Base-by-base conservation (phyloP, 2,888 invertebrate species). In the Portevinia maculata region DNA sequence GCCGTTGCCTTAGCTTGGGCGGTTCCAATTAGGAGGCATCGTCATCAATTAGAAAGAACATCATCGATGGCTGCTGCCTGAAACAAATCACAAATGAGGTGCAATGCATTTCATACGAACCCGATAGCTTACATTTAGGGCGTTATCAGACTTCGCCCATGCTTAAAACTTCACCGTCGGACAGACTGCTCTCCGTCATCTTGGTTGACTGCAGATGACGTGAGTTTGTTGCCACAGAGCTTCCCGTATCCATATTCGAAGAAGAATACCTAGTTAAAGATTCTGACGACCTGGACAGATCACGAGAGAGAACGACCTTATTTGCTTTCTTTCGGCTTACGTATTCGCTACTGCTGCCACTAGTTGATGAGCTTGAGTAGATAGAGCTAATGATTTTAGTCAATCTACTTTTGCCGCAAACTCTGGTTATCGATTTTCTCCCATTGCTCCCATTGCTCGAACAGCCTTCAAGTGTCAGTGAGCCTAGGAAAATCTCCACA, bases 401-500 rank as follows among this genome's bases (percentile, higher is more conserved):
- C 13, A 24, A 37, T 11, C 37, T 53, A 19, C 46, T 39, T 1
- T 13, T 11, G 15, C 3, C 11, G 5, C 7, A 30, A 13, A 19
- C 41, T 11, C 34, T 69, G 21, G 5, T 37, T 32, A 46, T 53
- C 60, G 60, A 30, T 37, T 76, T 69, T 39, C 44, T 60, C 13
- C n/a, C 30, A 21, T 6, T 11, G n/a, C n/a, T 19, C 8, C 15
- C 1, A 19, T 17, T 44, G n/a, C 17, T 5, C 5, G 17, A 44
- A 46, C 21, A 28, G 0, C n/a, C 21, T 8, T 65, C 30, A 21
- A 41, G 32, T 46, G 50, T 52, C 21, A 79, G 62, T 6, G 79
- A 70, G 24, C 64, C 62, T 11, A 81, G 57, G 30, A 81, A 81
- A 52, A 81, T 70, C 32, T 75, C 70, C 19, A 81, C 79, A 34